Evolutionary conservation across 2,888 invertebrate genomes (phyloP).

Genomic region (Caenorhabditis uteleia): DNA sequence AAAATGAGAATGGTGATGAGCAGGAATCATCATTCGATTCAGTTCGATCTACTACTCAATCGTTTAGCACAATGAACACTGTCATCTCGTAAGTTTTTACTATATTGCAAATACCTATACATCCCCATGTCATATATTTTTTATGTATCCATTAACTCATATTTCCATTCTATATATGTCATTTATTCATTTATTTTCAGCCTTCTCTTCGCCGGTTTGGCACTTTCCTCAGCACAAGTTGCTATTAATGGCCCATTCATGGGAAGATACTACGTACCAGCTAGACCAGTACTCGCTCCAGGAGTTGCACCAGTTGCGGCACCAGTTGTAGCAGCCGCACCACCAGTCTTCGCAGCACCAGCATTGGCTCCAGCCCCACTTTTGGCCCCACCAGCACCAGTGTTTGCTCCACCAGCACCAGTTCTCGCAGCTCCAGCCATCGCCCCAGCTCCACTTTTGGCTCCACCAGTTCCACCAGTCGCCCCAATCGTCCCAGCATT

Average conservation of each 20-base stretch:
- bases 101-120: too few species aligned
- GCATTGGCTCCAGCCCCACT: slow-evolving; percentile 10
- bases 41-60: slow-evolving; percentile 1
- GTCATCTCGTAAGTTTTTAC: slow-evolving; percentile 34
- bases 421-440: slow-evolving; percentile 24
- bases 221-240: slow-evolving; percentile 45
- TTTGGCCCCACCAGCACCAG: slow-evolving; percentile 19
- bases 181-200: slow-evolving; percentile 21
- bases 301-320: slow-evolving; percentile 43
- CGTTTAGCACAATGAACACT: slow-evolving; percentile 27
- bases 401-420: slow-evolving; percentile 29
- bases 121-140: too few species aligned
- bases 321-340: slow-evolving; percentile 40
- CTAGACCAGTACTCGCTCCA: slow-evolving; percentile 48
- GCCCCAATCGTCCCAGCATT: slow-evolving; percentile 25
- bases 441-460: slow-evolving; percentile 26
- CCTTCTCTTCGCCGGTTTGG: slow-evolving; percentile 42
- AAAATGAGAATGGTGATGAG: slow-evolving; percentile 24
- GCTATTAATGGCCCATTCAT: slow-evolving; percentile 50
- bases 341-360: slow-evolving; percentile 18
- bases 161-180: not conserved
- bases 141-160: too few species aligned
- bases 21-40: slow-evolving; percentile 34
- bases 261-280: slow-evolving; percentile 50
- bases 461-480: slow-evolving; percentile 20